Evolutionary conservation across 2,888 invertebrate genomes (phyloP).

Genomic region (Latrodectus elegans): DNA sequence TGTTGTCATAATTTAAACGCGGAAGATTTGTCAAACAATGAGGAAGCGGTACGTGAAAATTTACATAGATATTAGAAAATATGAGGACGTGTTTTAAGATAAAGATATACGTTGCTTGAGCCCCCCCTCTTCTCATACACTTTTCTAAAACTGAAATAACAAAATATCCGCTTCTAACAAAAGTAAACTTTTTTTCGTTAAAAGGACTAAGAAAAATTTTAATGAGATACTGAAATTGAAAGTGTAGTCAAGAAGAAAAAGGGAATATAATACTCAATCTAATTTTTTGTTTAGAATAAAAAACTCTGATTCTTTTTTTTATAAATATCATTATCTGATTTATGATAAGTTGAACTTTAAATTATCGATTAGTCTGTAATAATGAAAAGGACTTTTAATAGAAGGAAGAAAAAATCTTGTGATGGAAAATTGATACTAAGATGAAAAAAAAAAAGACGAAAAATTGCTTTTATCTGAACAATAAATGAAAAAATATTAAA

Average conservation of each 20-base stretch:
- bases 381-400: too few relatives aligned
- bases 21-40: conserved; percentile 43
- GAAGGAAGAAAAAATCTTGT: too few relatives aligned
- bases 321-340: not conserved
- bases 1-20: conserved; percentile 32
- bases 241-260: conserved; percentile 5
- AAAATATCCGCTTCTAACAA: conserved; percentile 9
- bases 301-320: not conserved
- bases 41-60: conserved; percentile 27
- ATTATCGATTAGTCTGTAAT: too few relatives aligned
- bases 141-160: not conserved
- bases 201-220: conserved; percentile 42
- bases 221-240: conserved; percentile 30
- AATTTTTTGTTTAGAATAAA: not conserved
- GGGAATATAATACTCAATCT: not conserved
- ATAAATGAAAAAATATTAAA: too few relatives aligned
- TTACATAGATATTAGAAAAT: conserved; percentile 60
- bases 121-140: not conserved
- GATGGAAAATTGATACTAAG: too few relatives aligned
- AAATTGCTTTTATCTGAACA: too few relatives aligned
- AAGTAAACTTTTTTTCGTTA: conserved; percentile 13
- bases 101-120: too few relatives aligned
- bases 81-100: not conserved
- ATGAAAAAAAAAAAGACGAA: too few relatives aligned
- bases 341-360: too few relatives aligned